Percentiles rank a stretch among this genome's conserved stretches.
phyloP scores from a whole-genome alignment of 2,888 invertebrate species.

The Hecatera dysodea region DNA sequence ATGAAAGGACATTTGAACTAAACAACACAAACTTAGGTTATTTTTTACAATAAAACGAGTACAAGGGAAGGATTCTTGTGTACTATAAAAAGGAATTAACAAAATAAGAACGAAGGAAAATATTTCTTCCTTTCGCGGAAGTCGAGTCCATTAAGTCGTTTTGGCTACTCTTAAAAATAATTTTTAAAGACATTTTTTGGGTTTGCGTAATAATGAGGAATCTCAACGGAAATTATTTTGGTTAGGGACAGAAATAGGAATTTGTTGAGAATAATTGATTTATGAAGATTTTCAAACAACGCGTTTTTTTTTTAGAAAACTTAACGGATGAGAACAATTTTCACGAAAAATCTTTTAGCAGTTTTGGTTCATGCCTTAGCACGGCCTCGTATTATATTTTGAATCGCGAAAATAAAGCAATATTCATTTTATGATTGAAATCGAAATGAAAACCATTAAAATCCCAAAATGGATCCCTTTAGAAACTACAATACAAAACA shows the following conservation, averaged over 20 bases:
- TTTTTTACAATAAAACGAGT: constrained; percentile 24
- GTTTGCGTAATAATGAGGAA: constrained; percentile 1
- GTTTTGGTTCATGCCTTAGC: too few species aligned
- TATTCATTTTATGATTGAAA: not conserved
- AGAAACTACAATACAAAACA: constrained; percentile 1
- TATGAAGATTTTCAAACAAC: not conserved
- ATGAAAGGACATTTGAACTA: constrained; percentile 42
- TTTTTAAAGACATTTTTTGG: constrained; percentile 18
- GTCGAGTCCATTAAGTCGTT: constrained; percentile 26
- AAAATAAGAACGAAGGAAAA: constrained; percentile 15
- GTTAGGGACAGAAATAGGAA: not conserved
- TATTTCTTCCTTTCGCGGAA: constrained; percentile 16
- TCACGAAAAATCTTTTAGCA: too few species aligned
- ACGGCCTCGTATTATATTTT: not conserved
- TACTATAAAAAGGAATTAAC: constrained; percentile 35
- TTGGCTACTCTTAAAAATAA: constrained; percentile 10
- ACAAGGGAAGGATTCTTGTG: constrained; percentile 42
- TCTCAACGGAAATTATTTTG: constrained; percentile 17
- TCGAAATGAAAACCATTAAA: not conserved
- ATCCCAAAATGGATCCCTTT: not conserved
- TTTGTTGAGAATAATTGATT: not conserved
- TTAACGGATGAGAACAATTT: too few species aligned
- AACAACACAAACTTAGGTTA: constrained; percentile 36
- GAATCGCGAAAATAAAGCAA: not conserved
- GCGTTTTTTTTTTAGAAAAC: not conserved